Conservation (phyloP, 2,888 invertebrate species). For the Gisinianus flammeolus region DNA sequence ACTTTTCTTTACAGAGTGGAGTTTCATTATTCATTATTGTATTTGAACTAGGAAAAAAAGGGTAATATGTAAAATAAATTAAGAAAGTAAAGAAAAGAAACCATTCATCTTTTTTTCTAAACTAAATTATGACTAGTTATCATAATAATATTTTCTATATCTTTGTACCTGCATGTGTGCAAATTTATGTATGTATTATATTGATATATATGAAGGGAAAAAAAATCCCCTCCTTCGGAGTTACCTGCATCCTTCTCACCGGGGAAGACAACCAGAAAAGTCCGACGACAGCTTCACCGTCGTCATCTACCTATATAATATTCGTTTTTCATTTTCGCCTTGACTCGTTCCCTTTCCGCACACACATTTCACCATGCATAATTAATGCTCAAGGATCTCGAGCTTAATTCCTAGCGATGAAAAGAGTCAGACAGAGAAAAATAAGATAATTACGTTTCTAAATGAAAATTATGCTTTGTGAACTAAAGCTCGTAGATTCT, state of each 20-base stretch:
- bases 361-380: slow-evolving; percentile 32
- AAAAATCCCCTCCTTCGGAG: no score
- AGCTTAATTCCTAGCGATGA: slow-evolving; percentile 35
- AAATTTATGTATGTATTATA: no score
- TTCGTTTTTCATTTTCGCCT: no score
- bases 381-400: slow-evolving; percentile 39
- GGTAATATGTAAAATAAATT: neutral
- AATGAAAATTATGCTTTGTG: slow-evolving; percentile 40
- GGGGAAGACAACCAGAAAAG: slow-evolving; percentile 9
- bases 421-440: slow-evolving; percentile 38
- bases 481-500: slow-evolving; percentile 16
- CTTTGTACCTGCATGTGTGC: no score
- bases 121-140: no score
- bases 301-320: no score
- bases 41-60: neutral
- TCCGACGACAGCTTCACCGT: neutral
- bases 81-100: neutral
- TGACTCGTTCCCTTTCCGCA: no score
- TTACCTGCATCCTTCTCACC: slow-evolving; percentile 1
- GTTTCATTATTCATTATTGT: neutral
- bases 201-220: no score
- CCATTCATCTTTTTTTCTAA: no score
- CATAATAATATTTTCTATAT: no score
- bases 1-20: neutral
- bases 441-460: slow-evolving; percentile 44